Percentiles rank a stretch among this genome's conserved stretches.
These are phyloP conservation scores for Ceratina japonica DNA, from an alignment of 1,140 invertebrate genomes.

Conservation along the genomic window DNA sequence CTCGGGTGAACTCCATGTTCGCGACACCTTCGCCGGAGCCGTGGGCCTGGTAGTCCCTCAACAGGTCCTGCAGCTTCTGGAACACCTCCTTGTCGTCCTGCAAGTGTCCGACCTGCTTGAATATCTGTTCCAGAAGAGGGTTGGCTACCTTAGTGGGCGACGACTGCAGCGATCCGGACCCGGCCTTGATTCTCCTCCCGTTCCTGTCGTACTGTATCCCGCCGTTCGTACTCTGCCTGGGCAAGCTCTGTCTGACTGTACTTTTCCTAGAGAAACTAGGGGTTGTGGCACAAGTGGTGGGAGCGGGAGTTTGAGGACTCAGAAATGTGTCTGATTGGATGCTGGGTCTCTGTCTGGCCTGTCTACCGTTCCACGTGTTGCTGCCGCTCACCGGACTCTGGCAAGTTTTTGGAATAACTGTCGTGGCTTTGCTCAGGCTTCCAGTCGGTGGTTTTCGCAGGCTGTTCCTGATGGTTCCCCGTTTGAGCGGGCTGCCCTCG, in stretches of 20 bases:
- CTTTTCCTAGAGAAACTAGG: constrained; percentile 83
- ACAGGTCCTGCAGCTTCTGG: constrained; percentile 85
- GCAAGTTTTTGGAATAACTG: constrained; percentile 59
- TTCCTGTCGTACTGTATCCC: constrained; percentile 79
- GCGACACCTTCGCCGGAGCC: constrained; percentile 77
- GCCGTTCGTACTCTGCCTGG: constrained; percentile 76
- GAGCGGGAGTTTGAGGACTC: constrained; percentile 72
- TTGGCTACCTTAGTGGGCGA: constrained; percentile 83
- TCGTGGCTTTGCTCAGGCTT: constrained; percentile 76
- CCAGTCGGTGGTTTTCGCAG: constrained; percentile 75
- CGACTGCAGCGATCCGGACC: constrained; percentile 79
- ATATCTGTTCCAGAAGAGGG: constrained; percentile 85
- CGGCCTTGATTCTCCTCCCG: constrained; percentile 77
- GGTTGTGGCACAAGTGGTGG: constrained; percentile 56
- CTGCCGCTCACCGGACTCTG: constrained; percentile 72
- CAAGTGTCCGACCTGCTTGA: constrained; percentile 84
- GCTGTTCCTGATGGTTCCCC: constrained; percentile 64
- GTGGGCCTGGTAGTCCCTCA: constrained; percentile 81
- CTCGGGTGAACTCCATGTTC: constrained; percentile 85
- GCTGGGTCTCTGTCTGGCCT: constrained; percentile 81
- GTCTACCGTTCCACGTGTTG: constrained; percentile 86
- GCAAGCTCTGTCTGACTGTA: constrained; percentile 82
- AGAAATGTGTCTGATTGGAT: constrained; percentile 85
- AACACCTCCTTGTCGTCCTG: constrained; percentile 85
- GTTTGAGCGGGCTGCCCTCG: constrained; percentile 73